These are phyloP conservation scores for Neodon shergylaensis DNA, from an alignment of 2,113 vertebrate genomes.

Conservation along the genomic window DNA sequence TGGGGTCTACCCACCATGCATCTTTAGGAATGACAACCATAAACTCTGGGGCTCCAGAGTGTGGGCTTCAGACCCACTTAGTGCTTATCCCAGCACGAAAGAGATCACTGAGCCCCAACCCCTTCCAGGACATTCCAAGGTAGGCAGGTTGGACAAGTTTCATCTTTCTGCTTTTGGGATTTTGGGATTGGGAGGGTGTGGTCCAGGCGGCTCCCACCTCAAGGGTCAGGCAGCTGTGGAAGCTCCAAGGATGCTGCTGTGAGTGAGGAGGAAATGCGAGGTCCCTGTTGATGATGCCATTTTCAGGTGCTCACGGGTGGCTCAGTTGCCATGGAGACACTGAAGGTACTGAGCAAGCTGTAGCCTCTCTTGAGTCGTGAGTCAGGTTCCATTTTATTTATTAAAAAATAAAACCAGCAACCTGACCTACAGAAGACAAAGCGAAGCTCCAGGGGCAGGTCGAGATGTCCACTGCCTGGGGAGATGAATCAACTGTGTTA, in stretches of 20 bases:
- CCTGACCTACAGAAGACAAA: slow-evolving; percentile 62
- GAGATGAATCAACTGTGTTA: slow-evolving; percentile 75
- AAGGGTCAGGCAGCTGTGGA: not conserved
- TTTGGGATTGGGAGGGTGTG: not conserved
- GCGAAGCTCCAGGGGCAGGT: slow-evolving; percentile 70
- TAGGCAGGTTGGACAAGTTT: not conserved
- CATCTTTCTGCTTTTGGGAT: not conserved
- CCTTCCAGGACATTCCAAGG: not conserved
- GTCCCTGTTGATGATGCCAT: slow-evolving; percentile 42
- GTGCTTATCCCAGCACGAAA: not conserved
- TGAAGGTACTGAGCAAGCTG: slow-evolving; percentile 71
- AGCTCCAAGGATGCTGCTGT: not conserved
- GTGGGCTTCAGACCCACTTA: not conserved
- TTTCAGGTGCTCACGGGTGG: slow-evolving; percentile 74
- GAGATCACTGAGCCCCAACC: not conserved
- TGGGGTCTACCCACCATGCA: not conserved
- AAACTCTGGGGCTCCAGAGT: not conserved
- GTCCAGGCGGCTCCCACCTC: not conserved
- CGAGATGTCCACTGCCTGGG: slow-evolving; percentile 32
- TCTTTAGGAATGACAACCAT: not conserved
- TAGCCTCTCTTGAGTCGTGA: slow-evolving; percentile 82
- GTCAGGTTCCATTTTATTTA: slow-evolving; percentile 84
- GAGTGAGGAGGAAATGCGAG: slow-evolving; percentile 29
- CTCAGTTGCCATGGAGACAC: slow-evolving; percentile 82
- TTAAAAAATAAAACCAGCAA: slow-evolving; percentile 69